Base-by-base conservation (phyloP, 2,888 invertebrate genomes). In the Schizaphis graminum region DNA sequence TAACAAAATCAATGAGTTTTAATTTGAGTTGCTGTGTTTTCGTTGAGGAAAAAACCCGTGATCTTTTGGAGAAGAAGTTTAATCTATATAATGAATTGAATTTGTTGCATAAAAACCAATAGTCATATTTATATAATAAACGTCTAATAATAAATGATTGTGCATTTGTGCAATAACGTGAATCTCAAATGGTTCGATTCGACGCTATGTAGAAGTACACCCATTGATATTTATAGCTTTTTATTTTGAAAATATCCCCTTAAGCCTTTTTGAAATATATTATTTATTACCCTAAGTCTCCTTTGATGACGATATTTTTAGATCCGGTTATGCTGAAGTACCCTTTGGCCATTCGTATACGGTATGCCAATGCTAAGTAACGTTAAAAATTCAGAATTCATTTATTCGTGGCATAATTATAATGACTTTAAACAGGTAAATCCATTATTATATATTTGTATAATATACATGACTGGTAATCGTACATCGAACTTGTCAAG, bases 181-280 rank as follows among this genome's bases (percentile, higher is more conserved):
- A 77, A 35, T 77, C 21, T 77, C n/a, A 77, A 77, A 77, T 77
- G 35, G 35, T 77, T 77, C 35, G 8, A 77, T 35, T 77, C 35
- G 8, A 77, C 35, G 35, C 21, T 77, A 21, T 3, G 77, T 77
- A 77, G 21, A 77, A 77, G 8, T 35, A 35, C 77, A 77, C 77
- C 77, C 77, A 41, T 21, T 35, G 77, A 77, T 77, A 77, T 77
- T 77, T 77, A 77, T 77, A 35, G 87, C 49, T n/a, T 35, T 53
- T 88, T 88, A 88, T 88, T 53, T 53, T 49, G 35, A 88, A 88
- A 53, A 10, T 53, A 88, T 88, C 53, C 35, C 88, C n/a, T 53
- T 35, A 88, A 88, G 53, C 53, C 24, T 88, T n/a, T 53, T 35
- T 53, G 53, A 53, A 53, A 88, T 35, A 24, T 35, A 10, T 53